Base-by-base conservation (phyloP, 1,140 invertebrate genomes). In the Drosophila pallidifrons region DNA sequence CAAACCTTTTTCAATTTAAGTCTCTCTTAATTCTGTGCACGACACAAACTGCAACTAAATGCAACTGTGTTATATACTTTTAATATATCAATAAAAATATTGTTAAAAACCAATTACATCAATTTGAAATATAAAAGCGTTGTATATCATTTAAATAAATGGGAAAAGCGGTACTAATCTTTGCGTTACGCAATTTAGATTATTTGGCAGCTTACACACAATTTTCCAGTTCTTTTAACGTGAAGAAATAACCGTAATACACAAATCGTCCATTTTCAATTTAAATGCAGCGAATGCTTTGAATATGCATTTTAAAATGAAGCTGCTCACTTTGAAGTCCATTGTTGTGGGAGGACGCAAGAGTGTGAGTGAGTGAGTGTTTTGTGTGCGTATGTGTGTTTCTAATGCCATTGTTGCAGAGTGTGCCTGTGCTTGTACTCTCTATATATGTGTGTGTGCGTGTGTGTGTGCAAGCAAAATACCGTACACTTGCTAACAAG, bases 401-500 rank as follows among this genome's bases (percentile, higher is more conserved):
- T 35, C 51, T 15, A 41, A 25, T 41, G 32, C 54, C 35, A 57
- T 38, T 74, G 38, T 66, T 61, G 45, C 35, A 75, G 55, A 77
- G 35, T 66, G 54, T 10, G 54, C 58, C 38, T 73, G 47, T 52
- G 71, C 52, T 32, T 13, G 59, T 71, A 46, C 68, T 32, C 16
- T 13, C 20, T 25, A 25, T 25, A 25, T 25, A 25, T 25, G 20
- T 4, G 20, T 25, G 16, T 72, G 46, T 59, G 72, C 41, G 60
- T 72, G 45, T 73, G 28, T 75, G 66, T 72, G 46, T 59, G 72
- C 41, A 64, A 79, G 66, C 69, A 61, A 63, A 88, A 79, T 88
- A 87, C 79, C 82, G 82, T 87, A 82, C 69, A 77, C 64, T 77
- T 61, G 77, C 83, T 82, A 88, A 88, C 83, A 87, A 87, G 83